Base-by-base conservation (phyloP, 2,888 invertebrate species). In the Cataglyphis livida region DNA sequence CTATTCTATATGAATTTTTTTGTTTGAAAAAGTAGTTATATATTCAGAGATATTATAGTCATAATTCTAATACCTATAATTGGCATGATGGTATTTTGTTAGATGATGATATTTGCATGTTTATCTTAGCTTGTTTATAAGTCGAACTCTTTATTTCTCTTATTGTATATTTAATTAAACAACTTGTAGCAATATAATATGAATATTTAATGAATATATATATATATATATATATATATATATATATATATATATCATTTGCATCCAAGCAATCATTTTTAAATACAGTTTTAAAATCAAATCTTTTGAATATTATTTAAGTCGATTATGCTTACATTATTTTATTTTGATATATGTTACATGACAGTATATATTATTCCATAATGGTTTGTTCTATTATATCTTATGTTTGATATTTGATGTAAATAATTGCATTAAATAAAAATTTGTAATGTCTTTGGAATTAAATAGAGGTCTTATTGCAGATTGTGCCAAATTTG, bases 401-500 rank as follows among this genome's bases (percentile, higher is more conserved):
- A 51, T 38, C 25, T 15, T 25, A 12, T 41, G 32, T 32, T 68
- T 28, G 25, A n/a, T 21, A 68, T 44, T 78, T 5, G 12, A 32
- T 41, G 70, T 70, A 66, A 7, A 51, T 25, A 32, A 41, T 41
- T 7, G 7, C 54, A n/a, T 76, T 28, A 48, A 76, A 1, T 75
- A 25, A 6, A 21, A 48, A 6, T 38, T 35, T 48, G 48, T n/a
- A 44, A 9, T n/a, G 0, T 59, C 12, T 21, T 32, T 12, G 21
- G 21, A 25, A 70, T 44, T 59, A 44, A 59, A 73, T 44, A 15
- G 79, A 83, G 68, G 28, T 65, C 32, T 94, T 88, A 92, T 96
- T 96, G 81, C 96, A 99, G 99, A 98, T 99, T 95, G 99, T 99
- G 91, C 99, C 99, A 84, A 99, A 99, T 95, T 96, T 99, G 95